Conservation (phyloP, 2,797 vertebrate genomes). For the Ceryle rudis region DNA sequence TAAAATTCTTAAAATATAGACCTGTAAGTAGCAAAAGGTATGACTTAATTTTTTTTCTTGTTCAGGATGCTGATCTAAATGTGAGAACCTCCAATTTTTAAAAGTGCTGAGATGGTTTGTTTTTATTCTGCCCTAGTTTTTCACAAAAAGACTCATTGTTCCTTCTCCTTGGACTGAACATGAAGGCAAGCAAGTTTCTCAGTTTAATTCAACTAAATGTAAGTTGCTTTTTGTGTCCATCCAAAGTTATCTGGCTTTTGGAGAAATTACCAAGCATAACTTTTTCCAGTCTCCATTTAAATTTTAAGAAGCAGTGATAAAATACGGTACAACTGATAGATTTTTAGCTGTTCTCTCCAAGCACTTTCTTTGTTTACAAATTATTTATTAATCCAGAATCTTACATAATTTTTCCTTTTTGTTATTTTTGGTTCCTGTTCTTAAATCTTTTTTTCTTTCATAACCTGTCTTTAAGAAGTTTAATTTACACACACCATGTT, state of each 20-base stretch:
- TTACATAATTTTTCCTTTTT: not conserved
- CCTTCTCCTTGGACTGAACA: constrained; percentile 94
- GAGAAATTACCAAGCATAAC: not conserved
- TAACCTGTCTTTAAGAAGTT: not conserved
- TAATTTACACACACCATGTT: not conserved
- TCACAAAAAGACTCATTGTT: constrained; percentile 93
- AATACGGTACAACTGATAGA: not conserved
- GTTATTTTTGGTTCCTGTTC: not conserved
- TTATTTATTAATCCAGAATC: not conserved
- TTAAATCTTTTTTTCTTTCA: not conserved
- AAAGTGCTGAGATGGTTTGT: not conserved
- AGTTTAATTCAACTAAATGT: constrained; percentile 83
- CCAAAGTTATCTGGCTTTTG: not conserved
- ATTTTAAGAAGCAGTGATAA: not conserved
- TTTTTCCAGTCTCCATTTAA: not conserved
- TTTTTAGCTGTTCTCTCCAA: not conserved
- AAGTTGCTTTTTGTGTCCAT: constrained; percentile 59
- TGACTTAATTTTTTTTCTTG: not conserved
- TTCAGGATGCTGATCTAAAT: not conserved
- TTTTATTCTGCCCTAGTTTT: constrained; percentile 86
- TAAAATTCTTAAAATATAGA: not conserved
- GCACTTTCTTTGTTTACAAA: not conserved
- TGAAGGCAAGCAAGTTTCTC: constrained; percentile 81
- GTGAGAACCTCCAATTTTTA: not conserved
- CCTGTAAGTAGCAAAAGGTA: not conserved